These are phyloP conservation scores for Cherax quadricarinatus DNA, from an alignment of 1,140 invertebrate genomes.

Conservation along the genomic window DNA sequence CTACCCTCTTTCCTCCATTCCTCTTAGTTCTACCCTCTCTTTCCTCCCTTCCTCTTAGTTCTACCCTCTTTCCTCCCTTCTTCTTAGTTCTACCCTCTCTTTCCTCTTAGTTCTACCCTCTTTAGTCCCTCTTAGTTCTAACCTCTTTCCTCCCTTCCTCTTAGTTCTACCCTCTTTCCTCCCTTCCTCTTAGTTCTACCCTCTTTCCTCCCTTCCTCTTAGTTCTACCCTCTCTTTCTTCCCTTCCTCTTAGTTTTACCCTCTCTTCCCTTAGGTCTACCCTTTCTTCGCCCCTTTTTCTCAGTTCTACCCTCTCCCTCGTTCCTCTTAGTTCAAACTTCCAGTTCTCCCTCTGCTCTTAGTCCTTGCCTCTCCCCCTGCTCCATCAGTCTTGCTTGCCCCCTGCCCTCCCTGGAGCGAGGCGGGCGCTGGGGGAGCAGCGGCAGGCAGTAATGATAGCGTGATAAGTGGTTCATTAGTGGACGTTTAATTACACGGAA, in stretches of 20 bases:
- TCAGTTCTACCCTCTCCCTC: neutral
- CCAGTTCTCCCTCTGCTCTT: neutral
- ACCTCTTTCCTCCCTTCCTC: no score
- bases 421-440: neutral
- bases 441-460: neutral
- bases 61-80: no score
- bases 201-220: neutral
- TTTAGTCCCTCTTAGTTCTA: no score
- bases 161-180: no score
- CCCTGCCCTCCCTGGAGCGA: neutral
- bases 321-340: neutral
- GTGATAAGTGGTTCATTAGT: conserved; percentile 44
- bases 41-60: no score
- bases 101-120: no score
- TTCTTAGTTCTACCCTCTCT: no score
- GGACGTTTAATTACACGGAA: conserved; percentile 43
- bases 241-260: no score
- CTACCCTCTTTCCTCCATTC: neutral
- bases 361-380: neutral
- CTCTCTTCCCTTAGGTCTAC: neutral
- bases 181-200: neutral
- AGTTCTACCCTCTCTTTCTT: no score
- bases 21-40: no score
- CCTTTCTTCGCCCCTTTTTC: neutral
- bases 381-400: neutral